phyloP scores from a whole-genome alignment of 2,797 vertebrate genomes.

The Thripadectes ignobilis region DNA sequence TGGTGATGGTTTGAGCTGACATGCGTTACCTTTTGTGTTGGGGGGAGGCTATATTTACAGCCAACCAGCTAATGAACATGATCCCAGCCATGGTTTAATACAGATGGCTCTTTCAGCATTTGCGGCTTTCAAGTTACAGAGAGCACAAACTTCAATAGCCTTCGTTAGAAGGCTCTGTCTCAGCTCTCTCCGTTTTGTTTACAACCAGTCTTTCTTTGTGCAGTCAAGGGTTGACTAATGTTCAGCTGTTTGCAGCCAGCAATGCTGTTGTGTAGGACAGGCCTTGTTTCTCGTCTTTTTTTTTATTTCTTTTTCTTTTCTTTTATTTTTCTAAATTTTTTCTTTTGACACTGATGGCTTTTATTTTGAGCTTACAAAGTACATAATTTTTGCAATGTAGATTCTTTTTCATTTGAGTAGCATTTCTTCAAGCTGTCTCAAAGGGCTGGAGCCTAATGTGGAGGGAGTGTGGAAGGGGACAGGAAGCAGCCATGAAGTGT shows the following conservation, averaged over 20 bases:
- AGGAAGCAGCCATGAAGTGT: neutral
- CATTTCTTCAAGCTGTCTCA: neutral
- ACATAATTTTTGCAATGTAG: neutral
- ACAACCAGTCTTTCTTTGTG: constrained; percentile 59
- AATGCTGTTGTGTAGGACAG: neutral
- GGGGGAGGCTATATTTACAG: constrained; percentile 68
- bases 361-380: constrained; percentile 13
- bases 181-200: constrained; percentile 61
- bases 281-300: neutral
- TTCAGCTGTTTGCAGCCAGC: constrained; percentile 47
- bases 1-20: constrained; percentile 65
- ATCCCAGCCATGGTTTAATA: constrained; percentile 51
- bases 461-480: neutral
- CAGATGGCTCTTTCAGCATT: constrained; percentile 59
- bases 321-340: too few relatives aligned
- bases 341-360: neutral
- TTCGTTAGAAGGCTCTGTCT: constrained; percentile 50
- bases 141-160: constrained; percentile 73
- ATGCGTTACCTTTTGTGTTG: constrained; percentile 51
- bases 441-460: neutral
- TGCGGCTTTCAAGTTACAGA: constrained; percentile 67
- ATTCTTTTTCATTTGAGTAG: neutral
- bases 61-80: constrained; percentile 73
- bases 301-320: neutral
- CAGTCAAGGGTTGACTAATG: constrained; percentile 51